Percentiles rank a stretch among this genome's conserved stretches.
These are phyloP conservation scores for Caracal caracal DNA, from an alignment of 2,113 vertebrate species.

Conservation along the genomic window DNA sequence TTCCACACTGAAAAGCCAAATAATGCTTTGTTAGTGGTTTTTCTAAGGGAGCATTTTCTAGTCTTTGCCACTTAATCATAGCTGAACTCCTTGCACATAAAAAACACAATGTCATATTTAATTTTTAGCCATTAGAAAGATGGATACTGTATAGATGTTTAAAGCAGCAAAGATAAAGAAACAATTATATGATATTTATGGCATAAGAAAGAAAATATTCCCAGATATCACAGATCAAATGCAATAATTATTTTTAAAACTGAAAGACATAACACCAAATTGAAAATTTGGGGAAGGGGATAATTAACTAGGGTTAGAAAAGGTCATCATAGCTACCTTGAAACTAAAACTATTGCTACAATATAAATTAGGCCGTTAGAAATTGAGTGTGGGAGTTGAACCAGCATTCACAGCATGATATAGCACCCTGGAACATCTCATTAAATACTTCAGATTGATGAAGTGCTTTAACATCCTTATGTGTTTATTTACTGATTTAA, in stretches of 20 bases:
- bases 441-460: conserved; percentile 68
- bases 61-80: conserved; percentile 59
- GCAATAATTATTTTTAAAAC: conserved; percentile 8
- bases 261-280: not conserved
- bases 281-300: not conserved
- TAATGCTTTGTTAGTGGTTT: conserved; percentile 61
- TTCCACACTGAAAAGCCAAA: conserved; percentile 70
- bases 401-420: not conserved
- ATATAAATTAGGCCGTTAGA: conserved; percentile 58
- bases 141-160: conserved; percentile 7
- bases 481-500: conserved; percentile 60
- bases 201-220: conserved; percentile 43
- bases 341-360: conserved; percentile 40
- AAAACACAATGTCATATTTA: conserved; percentile 60
- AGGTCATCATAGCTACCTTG: conserved; percentile 11
- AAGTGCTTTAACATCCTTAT: conserved; percentile 48
- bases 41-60: conserved; percentile 59
- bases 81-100: conserved; percentile 53
- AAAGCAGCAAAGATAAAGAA: conserved; percentile 60
- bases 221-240: not conserved
- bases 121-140: conserved; percentile 73
- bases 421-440: conserved; percentile 50
- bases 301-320: conserved; percentile 55
- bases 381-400: not conserved
- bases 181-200: conserved; percentile 60